Conservation (phyloP, 1,140 invertebrate species). For the Platyura marginata region DNA sequence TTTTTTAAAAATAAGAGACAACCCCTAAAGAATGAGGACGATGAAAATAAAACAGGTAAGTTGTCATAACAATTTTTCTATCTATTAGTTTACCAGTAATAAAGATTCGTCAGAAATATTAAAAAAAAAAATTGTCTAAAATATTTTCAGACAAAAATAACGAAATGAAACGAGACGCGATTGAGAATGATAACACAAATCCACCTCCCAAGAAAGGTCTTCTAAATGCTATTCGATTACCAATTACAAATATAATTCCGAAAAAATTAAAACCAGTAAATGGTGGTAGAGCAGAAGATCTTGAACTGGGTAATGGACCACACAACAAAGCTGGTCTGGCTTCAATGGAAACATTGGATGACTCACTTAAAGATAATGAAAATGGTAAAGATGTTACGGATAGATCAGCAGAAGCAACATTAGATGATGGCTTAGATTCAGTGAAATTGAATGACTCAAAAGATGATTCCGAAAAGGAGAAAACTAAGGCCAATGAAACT, state of each 20-base stretch:
- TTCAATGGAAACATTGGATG: conserved; percentile 58
- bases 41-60: too few species aligned
- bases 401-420: conserved; percentile 21
- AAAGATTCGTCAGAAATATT: too few species aligned
- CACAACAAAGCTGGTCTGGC: conserved; percentile 43
- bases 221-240: conserved; percentile 40
- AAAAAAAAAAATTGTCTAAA: too few species aligned
- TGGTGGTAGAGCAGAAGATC: conserved; percentile 14
- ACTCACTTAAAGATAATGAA: conserved; percentile 28
- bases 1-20: too few species aligned
- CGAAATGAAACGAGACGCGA: too few species aligned
- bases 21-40: too few species aligned
- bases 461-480: conserved; percentile 6
- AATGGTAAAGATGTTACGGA: conserved; percentile 21
- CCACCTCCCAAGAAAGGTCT: conserved; percentile 26
- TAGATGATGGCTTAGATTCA: conserved; percentile 48
- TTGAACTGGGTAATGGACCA: conserved; percentile 27
- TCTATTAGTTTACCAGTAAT: too few species aligned
- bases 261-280: conserved; percentile 19
- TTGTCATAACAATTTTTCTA: too few species aligned
- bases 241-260: conserved; percentile 41
- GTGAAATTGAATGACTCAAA: conserved; percentile 37
- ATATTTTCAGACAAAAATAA: too few species aligned
- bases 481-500: conserved; percentile 14
- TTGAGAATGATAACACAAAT: too few species aligned